Evolutionary conservation across 2,888 invertebrate genomes (phyloP), one percentile per base, ranked within the genome.

Genomic region (Coenonympha glycerion): DNA sequence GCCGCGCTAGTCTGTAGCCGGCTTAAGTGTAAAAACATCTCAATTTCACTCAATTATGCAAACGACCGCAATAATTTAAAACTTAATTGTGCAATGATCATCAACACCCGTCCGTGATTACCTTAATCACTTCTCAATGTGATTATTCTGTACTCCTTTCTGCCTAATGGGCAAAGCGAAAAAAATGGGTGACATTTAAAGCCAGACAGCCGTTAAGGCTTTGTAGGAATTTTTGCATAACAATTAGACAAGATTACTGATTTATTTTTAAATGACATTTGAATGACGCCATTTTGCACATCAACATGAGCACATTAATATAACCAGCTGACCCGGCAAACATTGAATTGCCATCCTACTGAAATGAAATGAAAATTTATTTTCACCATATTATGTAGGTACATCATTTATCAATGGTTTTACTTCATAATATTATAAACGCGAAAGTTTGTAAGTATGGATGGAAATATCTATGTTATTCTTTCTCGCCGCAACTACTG

Each of bases 111-210:
- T 36, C 15, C 51, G 56, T 47, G 57, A 58, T 58, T 58, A 53
- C 57, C 49, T 49, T 58, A 68, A 71, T 73, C 70, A 73, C 66
- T 63, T 56, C 61, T 62, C 68, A 49, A 53, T 63, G 65, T 64
- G 66, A 65, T 64, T 61, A 64, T 61, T 62, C 57, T 58, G 52
- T 55, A 60, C 63, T 63, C 65, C 64, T 65, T 65, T 60, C 41
- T 42, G 31, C 19, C 15, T 50, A 56, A 51, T 39, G 48, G 39
- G 33, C 52, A 18, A 55, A 26, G 18, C 34, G 22, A 24, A 46
- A 46, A 46, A 36, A 37, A 33, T 36, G 36, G 19, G 19, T 8
- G 16, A 24, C 11, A 31, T 33, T 22, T 22, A 16, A 42, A 24
- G 34, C 24, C 11, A n/a, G 45, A 18, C 34, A 45, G n/a, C 24